phyloP scores from a whole-genome alignment of 2,888 invertebrate species.

The Spisula subtruncata region DNA sequence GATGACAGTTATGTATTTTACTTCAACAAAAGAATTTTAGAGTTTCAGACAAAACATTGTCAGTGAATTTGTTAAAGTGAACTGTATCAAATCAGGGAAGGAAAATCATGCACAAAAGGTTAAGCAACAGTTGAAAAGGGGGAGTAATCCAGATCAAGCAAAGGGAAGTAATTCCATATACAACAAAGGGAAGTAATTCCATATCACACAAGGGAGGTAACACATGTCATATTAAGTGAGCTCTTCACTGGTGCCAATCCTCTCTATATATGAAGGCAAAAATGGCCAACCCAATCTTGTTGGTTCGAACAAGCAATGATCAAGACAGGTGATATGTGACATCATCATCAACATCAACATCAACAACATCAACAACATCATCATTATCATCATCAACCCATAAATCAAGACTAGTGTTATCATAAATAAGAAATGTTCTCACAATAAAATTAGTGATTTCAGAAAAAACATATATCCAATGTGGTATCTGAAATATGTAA shows the following conservation, averaged over 20 bases:
- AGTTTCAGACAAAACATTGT: background rate
- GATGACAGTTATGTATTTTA: no score
- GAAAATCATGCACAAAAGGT: background rate
- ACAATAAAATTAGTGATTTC: no score
- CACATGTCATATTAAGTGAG: background rate
- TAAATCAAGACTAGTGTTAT: no score
- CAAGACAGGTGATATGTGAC: background rate
- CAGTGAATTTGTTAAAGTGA: background rate
- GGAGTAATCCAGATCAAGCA: no score
- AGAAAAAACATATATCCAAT: no score
- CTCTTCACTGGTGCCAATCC: conserved; percentile 30
- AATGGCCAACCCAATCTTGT: background rate
- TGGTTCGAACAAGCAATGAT: background rate
- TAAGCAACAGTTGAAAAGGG: background rate
- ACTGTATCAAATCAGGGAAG: conserved; percentile 6
- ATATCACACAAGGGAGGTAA: conserved; percentile 28
- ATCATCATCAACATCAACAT: background rate
- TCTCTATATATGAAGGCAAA: background rate
- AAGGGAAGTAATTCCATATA: background rate
- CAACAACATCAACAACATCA: no score
- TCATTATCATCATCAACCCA: no score
- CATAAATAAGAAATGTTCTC: no score
- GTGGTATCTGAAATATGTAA: no score
- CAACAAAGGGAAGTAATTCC: conserved; percentile 4
- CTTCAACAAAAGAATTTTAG: no score